Evolutionary conservation across 2,888 invertebrate genomes (phyloP), one percentile per base, ranked within the genome.

Genomic region (Cancer borealis): DNA sequence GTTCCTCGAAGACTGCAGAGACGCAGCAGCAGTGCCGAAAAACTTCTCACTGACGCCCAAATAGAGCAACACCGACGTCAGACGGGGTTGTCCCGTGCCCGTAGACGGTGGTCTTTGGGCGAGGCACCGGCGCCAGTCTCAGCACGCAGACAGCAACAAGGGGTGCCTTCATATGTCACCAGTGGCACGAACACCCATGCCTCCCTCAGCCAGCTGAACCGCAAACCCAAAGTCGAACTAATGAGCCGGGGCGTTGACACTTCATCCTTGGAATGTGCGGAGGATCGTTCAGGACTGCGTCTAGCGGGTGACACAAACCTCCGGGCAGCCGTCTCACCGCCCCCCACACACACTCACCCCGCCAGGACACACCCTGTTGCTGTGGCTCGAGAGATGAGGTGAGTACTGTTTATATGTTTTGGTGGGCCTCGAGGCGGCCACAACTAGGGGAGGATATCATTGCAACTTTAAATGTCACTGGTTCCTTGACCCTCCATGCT

Each of bases 21-120:
- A 8, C 92, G 94, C 49, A 92, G 92, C 89, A 94, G 94, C 73
- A 94, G 94, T 45, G 92, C 47, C 17, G 94, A 94, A 79, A 94
- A 92, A 26, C 79, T 92, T 0, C 21, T 60, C 17, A 30, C 79
- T 4, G 94, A 94, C 5, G 87, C 10, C 21, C 88, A 92, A 49
- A 17, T 30, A 8, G 92, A 93, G 4, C 88, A 88, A 10, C 47
- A 73, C 54, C 94, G 94, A n/a, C 92, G 92, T 17, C 73, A 39
- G 26, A 26, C 89, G 14, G 89, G 79, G 8, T 6, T 66, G 30
- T 46, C n/a, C 8, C 47, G 94, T 39, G 66, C 94, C n/a, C 73
- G 94, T 4, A 92, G 94, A 30, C 88, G 94, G 39, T 94, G 94
- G 94, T 94, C 94, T 49, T 14, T 94, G 30, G 88, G 92, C 10